These are phyloP conservation scores for Arenaria interpres DNA, from an alignment of 2,113 vertebrate species.

Conservation along the genomic window DNA sequence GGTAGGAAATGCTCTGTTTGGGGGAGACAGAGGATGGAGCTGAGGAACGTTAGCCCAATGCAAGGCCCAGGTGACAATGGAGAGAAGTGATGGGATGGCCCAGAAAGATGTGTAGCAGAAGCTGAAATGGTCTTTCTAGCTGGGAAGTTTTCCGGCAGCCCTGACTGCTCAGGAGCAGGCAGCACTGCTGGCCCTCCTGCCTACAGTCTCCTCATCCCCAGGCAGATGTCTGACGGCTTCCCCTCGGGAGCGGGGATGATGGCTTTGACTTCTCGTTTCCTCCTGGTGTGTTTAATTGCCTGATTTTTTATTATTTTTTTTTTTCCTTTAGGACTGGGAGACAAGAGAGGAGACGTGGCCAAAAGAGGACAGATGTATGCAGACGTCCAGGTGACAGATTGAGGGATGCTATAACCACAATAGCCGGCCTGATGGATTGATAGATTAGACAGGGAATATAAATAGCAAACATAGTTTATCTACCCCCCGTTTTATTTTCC, in stretches of 20 bases:
- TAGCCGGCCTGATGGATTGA: constrained; percentile 60
- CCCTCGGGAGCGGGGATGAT: neutral
- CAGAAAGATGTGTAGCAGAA: neutral
- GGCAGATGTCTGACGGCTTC: neutral
- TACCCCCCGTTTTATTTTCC: constrained; percentile 48
- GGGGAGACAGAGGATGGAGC: neutral
- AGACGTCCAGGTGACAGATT: constrained; percentile 60
- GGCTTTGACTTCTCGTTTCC: neutral
- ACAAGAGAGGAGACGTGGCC: neutral
- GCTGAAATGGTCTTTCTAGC: neutral
- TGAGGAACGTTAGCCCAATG: fast-evolving
- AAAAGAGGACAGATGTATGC: constrained; percentile 56
- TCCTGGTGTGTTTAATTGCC: constrained; percentile 43
- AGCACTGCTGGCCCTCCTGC: fast-evolving
- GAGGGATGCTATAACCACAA: constrained; percentile 43
- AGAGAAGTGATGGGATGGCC: neutral
- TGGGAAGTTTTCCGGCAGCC: neutral
- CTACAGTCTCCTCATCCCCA: neutral
- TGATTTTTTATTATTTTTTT: neutral
- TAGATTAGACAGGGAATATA: constrained; percentile 67
- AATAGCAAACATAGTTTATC: constrained; percentile 68
- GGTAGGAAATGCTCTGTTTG: neutral
- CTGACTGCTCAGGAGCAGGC: neutral
- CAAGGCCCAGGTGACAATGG: fast-evolving
- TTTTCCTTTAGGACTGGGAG: neutral